phyloP scores from a whole-genome alignment of 2,113 vertebrate species.

The Coptodon rendalli region DNA sequence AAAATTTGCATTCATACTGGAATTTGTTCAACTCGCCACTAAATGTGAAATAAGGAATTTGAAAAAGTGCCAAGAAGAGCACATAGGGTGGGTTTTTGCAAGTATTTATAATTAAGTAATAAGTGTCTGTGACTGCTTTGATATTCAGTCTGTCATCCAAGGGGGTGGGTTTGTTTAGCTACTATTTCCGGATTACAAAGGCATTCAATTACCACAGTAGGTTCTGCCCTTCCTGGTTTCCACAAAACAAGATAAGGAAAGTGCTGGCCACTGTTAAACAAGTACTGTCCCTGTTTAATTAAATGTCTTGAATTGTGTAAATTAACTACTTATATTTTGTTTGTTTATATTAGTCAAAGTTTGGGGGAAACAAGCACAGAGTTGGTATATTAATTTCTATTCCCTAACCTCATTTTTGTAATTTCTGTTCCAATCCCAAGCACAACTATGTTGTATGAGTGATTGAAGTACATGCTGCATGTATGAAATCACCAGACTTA shows the following conservation, averaged over 20 bases:
- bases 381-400: background rate
- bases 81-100: background rate
- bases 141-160: background rate
- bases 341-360: background rate
- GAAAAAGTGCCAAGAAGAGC: background rate
- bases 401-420: background rate
- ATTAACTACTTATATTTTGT: background rate
- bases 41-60: background rate
- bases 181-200: constrained; percentile 11
- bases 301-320: background rate
- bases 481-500: constrained; percentile 17
- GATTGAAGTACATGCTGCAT: constrained; percentile 22
- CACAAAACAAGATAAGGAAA: constrained; percentile 22
- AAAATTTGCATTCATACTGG: background rate
- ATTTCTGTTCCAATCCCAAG: background rate
- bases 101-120: background rate
- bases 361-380: background rate
- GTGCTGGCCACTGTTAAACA: background rate
- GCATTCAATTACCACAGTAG: constrained; percentile 9
- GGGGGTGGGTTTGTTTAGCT: background rate
- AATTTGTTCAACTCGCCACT: background rate
- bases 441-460: background rate
- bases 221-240: constrained; percentile 40
- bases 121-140: background rate
- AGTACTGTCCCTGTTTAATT: background rate